phyloP scores from a whole-genome alignment of 2,113 vertebrate genomes.

The Nanger granti region DNA sequence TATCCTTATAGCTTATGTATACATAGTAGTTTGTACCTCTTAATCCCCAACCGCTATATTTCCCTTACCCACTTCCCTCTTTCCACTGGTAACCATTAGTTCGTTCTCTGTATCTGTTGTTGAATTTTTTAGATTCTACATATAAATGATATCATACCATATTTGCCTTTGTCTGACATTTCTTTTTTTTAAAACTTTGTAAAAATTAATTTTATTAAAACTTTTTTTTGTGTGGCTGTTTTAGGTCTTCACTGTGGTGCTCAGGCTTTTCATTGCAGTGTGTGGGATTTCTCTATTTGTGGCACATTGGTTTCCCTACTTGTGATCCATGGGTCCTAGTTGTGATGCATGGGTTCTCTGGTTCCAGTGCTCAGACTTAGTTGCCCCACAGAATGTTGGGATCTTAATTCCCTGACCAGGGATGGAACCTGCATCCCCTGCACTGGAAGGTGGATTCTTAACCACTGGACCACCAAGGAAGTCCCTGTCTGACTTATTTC shows the following conservation, averaged over 20 bases:
- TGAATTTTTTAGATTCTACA: neutral
- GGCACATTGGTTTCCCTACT: neutral
- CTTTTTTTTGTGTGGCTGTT: rapidly evolving
- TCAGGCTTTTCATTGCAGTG: neutral
- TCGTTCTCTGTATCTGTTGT: neutral
- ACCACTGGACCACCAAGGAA: neutral
- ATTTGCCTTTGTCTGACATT: neutral
- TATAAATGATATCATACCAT: neutral
- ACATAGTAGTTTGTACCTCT: neutral
- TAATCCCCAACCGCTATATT: neutral
- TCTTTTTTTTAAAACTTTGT: neutral
- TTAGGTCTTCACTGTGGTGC: neutral
- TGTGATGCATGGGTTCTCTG: neutral
- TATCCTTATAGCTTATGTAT: neutral
- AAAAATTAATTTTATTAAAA: neutral
- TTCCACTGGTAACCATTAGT: neutral
- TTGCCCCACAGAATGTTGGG: neutral
- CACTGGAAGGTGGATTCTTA: neutral
- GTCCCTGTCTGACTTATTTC: neutral
- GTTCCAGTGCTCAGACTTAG: neutral
- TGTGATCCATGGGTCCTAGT: neutral
- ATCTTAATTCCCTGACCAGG: neutral
- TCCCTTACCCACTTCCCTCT: neutral
- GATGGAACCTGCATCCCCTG: neutral
- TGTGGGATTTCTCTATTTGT: neutral